Evolutionary conservation across 2,888 invertebrate species (phyloP).

Genomic region (Lymantria monacha): DNA sequence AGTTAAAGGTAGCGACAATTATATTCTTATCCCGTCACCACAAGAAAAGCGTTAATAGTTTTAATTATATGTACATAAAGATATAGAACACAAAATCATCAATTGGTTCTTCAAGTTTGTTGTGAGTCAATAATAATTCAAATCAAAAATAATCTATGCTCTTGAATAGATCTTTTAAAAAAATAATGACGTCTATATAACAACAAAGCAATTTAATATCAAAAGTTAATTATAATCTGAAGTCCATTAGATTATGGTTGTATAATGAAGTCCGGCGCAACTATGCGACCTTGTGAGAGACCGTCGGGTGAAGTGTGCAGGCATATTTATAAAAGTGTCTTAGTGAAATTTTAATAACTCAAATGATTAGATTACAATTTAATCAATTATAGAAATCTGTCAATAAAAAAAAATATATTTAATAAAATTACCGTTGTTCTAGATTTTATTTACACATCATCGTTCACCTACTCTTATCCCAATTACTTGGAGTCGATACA

Average conservation of each 20-base stretch:
- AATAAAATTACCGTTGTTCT: too few relatives aligned
- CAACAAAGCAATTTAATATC: background rate
- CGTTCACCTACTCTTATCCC: too few relatives aligned
- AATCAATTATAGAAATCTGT: too few relatives aligned
- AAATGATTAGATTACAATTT: background rate
- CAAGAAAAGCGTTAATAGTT: too few relatives aligned
- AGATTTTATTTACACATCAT: too few relatives aligned
- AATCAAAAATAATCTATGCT: background rate
- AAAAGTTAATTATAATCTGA: background rate
- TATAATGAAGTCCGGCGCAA: constrained; percentile 1
- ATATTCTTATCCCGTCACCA: too few relatives aligned
- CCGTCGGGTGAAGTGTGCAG: constrained; percentile 30
- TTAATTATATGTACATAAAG: too few relatives aligned
- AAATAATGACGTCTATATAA: background rate
- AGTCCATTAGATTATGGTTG: background rate
- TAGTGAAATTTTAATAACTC: constrained; percentile 1
- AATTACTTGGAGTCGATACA: too few relatives aligned
- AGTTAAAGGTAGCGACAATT: too few relatives aligned
- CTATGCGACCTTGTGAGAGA: constrained; percentile 14
- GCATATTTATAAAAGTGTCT: constrained; percentile 23
- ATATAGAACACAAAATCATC: too few relatives aligned
- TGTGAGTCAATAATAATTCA: background rate
- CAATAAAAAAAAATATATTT: too few relatives aligned
- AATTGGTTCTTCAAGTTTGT: too few relatives aligned
- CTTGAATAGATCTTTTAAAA: background rate